Conservation (phyloP, 2,113 vertebrate species). For the Cyprinodon variegatus region DNA sequence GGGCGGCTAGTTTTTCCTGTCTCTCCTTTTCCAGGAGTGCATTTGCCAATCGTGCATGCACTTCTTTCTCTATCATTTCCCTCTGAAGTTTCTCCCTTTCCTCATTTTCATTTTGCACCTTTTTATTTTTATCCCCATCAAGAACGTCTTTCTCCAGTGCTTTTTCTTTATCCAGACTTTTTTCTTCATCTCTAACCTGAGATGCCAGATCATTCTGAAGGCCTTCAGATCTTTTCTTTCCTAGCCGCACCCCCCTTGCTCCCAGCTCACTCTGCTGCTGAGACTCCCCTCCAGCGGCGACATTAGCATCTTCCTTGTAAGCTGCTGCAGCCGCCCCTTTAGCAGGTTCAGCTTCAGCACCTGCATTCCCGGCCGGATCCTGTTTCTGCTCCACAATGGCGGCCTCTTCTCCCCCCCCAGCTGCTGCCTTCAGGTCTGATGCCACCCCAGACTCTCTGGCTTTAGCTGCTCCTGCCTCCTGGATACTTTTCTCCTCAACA, state of each 20-base stretch:
- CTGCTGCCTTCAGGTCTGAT: constrained; percentile 42
- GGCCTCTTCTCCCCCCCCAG: constrained; percentile 28
- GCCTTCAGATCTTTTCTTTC: constrained; percentile 20
- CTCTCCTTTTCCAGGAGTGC: constrained; percentile 49
- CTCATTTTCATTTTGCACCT: constrained; percentile 22
- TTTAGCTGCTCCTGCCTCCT: constrained; percentile 65
- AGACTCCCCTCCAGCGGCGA: constrained; percentile 22
- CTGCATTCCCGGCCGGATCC: constrained; percentile 23
- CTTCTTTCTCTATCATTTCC: constrained; percentile 34
- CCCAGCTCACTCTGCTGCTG: constrained; percentile 52
- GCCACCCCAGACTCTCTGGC: constrained; percentile 44
- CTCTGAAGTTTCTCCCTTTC: constrained; percentile 47
- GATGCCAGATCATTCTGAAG: constrained; percentile 25
- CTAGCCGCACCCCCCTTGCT: constrained; percentile 73
- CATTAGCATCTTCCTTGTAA: constrained; percentile 52
- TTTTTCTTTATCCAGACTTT: constrained; percentile 25
- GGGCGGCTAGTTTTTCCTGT: constrained; percentile 21
- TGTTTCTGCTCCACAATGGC: constrained; percentile 33
- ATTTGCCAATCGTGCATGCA: neutral
- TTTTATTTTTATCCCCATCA: constrained; percentile 37
- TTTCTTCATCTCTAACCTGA: constrained; percentile 9
- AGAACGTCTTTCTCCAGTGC: constrained; percentile 23
- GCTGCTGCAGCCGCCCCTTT: constrained; percentile 35
- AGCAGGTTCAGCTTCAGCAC: constrained; percentile 1
- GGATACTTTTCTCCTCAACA: constrained; percentile 59